Conservation (phyloP, 2,797 vertebrate species). For the Melanotaenia parkinsoni region DNA sequence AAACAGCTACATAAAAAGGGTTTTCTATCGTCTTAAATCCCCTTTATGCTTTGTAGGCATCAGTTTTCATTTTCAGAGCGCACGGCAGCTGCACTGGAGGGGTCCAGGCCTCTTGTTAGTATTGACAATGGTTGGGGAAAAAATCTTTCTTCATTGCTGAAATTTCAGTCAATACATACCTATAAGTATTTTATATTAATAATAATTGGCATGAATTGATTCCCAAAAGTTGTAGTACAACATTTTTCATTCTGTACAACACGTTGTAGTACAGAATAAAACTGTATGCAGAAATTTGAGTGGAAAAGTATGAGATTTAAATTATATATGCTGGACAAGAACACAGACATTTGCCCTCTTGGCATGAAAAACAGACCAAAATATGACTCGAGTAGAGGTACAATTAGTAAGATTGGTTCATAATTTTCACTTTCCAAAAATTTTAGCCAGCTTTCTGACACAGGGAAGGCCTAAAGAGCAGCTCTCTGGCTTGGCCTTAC, state of each 20-base stretch:
- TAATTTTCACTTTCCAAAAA: conserved; percentile 21
- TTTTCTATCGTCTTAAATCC: not conserved
- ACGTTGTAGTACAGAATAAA: not conserved
- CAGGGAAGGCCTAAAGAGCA: conserved; percentile 26
- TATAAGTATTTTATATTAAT: too few relatives aligned
- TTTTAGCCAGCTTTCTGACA: conserved; percentile 27
- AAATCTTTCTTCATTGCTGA: too few relatives aligned
- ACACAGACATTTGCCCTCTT: not conserved
- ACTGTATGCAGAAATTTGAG: not conserved
- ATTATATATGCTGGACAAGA: not conserved
- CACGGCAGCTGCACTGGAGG: not conserved
- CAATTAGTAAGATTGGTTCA: conserved; percentile 7
- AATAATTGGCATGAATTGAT: too few relatives aligned
- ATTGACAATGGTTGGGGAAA: not conserved
- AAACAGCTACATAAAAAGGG: not conserved
- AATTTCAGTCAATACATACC: too few relatives aligned
- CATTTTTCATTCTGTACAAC: too few relatives aligned
- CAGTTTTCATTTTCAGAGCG: not conserved
- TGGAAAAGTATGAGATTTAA: not conserved
- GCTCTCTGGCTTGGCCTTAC: conserved; percentile 29
- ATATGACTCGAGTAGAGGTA: not conserved
- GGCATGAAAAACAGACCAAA: not conserved
- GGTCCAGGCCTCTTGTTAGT: not conserved
- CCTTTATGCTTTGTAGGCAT: not conserved
- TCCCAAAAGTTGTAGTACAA: too few relatives aligned